phyloP scores from a whole-genome alignment of 2,888 invertebrate genomes.

The Sisyra nigra region DNA sequence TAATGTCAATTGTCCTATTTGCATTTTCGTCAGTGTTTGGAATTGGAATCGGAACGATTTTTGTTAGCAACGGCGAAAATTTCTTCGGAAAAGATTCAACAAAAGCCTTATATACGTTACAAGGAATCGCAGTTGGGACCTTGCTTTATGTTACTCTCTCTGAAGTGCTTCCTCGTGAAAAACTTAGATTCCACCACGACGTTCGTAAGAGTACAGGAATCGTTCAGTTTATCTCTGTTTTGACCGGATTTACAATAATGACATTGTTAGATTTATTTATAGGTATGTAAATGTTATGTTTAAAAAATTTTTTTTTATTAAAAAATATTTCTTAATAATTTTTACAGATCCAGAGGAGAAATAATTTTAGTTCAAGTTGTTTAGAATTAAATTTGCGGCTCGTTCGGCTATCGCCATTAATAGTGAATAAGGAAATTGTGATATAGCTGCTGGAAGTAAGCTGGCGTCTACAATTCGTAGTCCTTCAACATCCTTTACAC shows the following conservation, averaged over 20 bases:
- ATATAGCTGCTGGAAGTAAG: constrained; percentile 58
- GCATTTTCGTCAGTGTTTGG: constrained; percentile 51
- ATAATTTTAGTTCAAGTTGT: constrained; percentile 8
- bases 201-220: constrained; percentile 40
- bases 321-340: neutral
- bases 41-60: constrained; percentile 45
- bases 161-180: constrained; percentile 58
- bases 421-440: constrained; percentile 58
- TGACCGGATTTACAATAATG: constrained; percentile 44
- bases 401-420: constrained; percentile 48
- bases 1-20: constrained; percentile 42
- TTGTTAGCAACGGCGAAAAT: constrained; percentile 31
- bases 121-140: constrained; percentile 42
- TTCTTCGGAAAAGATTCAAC: constrained; percentile 26
- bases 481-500: constrained; percentile 44
- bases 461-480: constrained; percentile 68
- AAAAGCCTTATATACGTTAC: constrained; percentile 39
- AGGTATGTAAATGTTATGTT: constrained; percentile 29
- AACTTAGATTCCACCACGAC: constrained; percentile 48
- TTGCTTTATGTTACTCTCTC: constrained; percentile 61
- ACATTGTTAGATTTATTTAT: constrained; percentile 43
- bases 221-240: constrained; percentile 41
- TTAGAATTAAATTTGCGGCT: constrained; percentile 39
- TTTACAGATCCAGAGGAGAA: neutral
- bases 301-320: neutral